Evolutionary conservation across 2,797 vertebrate species (phyloP).

Genomic region (Melanotaenia nigrans): DNA sequence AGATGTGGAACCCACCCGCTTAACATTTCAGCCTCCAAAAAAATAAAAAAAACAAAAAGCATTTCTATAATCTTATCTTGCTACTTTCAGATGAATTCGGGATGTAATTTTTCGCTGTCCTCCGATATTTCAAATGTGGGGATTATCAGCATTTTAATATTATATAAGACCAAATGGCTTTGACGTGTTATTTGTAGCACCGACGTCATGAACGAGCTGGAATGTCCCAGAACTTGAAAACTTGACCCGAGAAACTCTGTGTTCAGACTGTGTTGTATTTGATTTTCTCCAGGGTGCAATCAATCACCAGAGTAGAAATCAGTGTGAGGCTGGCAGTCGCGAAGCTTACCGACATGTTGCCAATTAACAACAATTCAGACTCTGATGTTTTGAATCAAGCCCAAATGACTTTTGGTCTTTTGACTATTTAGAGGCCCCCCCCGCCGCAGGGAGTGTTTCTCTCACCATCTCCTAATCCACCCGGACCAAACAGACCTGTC

Average conservation of each 20-base stretch:
- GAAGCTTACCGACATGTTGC: conserved; percentile 15
- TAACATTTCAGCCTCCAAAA: neutral
- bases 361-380: conserved; percentile 45
- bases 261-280: conserved; percentile 16
- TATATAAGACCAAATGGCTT: conserved; percentile 47
- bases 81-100: conserved; percentile 10
- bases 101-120: conserved; percentile 48
- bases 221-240: conserved; percentile 15
- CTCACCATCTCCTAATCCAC: conserved; percentile 25
- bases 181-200: conserved; percentile 43
- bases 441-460: conserved; percentile 19
- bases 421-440: conserved; percentile 41
- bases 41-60: conserved; percentile 19
- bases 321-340: conserved; percentile 8
- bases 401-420: conserved; percentile 32
- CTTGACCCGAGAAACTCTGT: neutral
- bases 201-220: conserved; percentile 18
- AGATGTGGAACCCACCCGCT: neutral
- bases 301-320: conserved; percentile 1
- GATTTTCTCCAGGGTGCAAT: neutral
- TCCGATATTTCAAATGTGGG: conserved; percentile 26
- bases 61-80: conserved; percentile 29
- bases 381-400: conserved; percentile 27
- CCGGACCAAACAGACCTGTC: conserved; percentile 9
- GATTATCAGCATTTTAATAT: conserved; percentile 26